Evolutionary conservation across 2,797 vertebrate genomes (phyloP), one percentile per base, ranked within the genome.

Genomic region (Gallinago stenura): DNA sequence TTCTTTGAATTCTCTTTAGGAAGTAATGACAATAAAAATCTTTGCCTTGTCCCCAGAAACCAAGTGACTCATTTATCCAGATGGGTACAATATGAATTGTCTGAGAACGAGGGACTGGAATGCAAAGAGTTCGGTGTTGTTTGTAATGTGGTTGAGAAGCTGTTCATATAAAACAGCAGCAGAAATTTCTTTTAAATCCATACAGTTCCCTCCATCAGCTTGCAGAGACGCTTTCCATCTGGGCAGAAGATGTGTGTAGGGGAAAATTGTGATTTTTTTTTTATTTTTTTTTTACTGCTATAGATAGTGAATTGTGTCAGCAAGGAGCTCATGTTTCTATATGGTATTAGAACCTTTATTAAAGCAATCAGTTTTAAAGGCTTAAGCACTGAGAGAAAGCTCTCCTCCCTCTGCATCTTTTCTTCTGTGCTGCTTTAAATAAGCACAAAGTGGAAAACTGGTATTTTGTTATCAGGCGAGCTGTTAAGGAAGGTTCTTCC

Each of bases 11-110:
- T 95, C 51, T 71, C 62, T 91, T 85, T 94, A 91, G 89, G 65
- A 96, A 93, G 66, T 48, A 87, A 85, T 89, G 86, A 91, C 93
- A 96, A 87, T 87, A 95, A 91, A 91, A 95, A 68, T 97, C 95
- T 96, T 97, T 97, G 97, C 93, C 82, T 41, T 91, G 73, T 94
- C 86, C 82, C 78, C 30, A 76, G 77, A 83, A 92, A 88, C 57
- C 22, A n/a, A 92, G 41, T 96, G 91, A 97, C 84, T 97, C 91
- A 95, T 94, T 93, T 91, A 69, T 93, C 94, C 98, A 98, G 97
- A 98, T 98, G 97, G 95, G 95, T 85, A 82, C 94, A 95, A 94
- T 97, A 95, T 96, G 96, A 91, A 93, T 97, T 96, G 85, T 95
- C 94, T 94, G 76, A 96, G 91, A 97, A 97, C 69, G 26, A 78